Base-by-base conservation (phyloP, 2,113 vertebrate species). In the Otocyon megalotis region DNA sequence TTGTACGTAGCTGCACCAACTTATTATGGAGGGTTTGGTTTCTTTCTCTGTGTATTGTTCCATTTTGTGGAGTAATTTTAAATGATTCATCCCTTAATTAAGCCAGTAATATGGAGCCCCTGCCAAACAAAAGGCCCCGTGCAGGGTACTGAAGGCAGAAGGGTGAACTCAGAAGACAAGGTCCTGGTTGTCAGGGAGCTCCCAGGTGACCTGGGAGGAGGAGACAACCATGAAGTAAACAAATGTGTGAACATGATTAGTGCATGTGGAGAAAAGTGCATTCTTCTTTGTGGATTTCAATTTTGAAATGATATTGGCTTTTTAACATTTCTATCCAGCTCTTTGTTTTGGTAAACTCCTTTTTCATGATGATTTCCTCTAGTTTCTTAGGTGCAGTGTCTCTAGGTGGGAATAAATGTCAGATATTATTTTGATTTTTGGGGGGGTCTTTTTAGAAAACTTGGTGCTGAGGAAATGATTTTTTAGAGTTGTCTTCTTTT, bases 31-130 rank as follows among this genome's bases (percentile, higher is more conserved):
- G 50, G 43, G 6, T 43, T 43, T 43, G 43, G 43, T 43, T 43
- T 43, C 43, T 43, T 43, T 43, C 43, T 43, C 43, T 1, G 43
- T 54, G 9, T 82, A 28, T 81, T 86, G 12, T 58, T 85, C 56
- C 20, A 19, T 86, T 84, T 92, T 97, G 65, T 76, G 30, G 11
- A 90, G 11, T 50, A 19, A 30, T 92, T 94, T 67, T 50, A 86
- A 87, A 48, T 58, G n/a, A 32, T 19, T 0, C 9, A 11, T 65
- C 24, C 32, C 20, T 91, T 76, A 53, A 81, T 54, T 90, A 87
- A 96, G 54, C 43, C 76, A 89, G 28, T 62, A 8, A 32, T 92
- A 4, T 22, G 37, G 19, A 76, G 26, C 15, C 8, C 13, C 35
- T 62, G 53, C 11, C 19, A 54, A 93, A 82, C 0, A 24, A 10